Evolutionary conservation across 53 echinoderm and acorn worm species (phyloP), one percentile per base, ranked within the genome.

Genomic region (Arbacia lixula): DNA sequence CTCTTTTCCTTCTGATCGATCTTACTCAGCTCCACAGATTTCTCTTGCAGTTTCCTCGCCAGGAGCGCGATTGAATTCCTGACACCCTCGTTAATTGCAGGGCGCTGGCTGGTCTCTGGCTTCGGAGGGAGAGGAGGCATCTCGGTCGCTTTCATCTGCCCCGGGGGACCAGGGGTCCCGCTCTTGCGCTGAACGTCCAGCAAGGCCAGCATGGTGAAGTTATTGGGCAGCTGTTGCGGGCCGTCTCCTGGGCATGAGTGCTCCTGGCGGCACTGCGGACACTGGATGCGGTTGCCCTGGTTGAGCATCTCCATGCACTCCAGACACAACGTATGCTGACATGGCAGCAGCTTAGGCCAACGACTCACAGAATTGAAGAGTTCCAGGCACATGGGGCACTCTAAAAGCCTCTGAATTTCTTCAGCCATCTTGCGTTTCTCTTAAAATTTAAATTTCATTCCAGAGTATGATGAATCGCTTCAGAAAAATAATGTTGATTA

Each of bases 361-460:
- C 90, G 81, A 4, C 49, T 37, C 1, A 64, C 25, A 3, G 91
- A 85, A 65, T 91, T 89, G 22, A 79, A 96, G 22, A 91, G 74
- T 60, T 96, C 96, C 83, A 96, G 71, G 65, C 96, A 93, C 96
- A 93, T 93, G 14, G 96, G 93, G 53, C 96, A 96, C 55, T 96
- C 96, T 14, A 96, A 66, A 22, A 96, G 87, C 68, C 93, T 87
- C 78, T 89, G 91, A 6, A 96, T 60, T 24, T 96, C 96, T 68
- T 96, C 96, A 36, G 96, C 96, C 96, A 96, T 96, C 41, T 62
- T 93, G 76, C 24, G n/a, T n/a, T n/a, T n/a, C n/a, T n/a, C n/a
- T n/a, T n/a, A n/a, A n/a, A n/a, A n/a, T n/a, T n/a, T n/a, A n/a
- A n/a, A n/a, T n/a, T n/a, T n/a, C n/a, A n/a, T n/a, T n/a, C n/a